Evolutionary conservation across 2,888 invertebrate species (phyloP).

Genomic region (Hedychridium roseum): DNA sequence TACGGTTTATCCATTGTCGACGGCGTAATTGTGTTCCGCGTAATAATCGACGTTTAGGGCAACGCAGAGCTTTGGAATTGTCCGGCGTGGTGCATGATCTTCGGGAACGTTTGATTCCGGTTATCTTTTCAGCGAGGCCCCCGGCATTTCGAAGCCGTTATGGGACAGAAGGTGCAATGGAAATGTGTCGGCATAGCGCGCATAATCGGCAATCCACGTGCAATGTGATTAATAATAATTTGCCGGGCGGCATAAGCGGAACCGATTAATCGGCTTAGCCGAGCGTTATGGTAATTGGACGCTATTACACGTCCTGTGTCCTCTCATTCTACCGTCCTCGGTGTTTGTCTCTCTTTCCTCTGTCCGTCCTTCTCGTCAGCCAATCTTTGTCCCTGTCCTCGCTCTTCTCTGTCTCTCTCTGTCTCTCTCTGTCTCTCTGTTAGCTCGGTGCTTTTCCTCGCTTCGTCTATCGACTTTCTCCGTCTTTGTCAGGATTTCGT

Average conservation of each 20-base stretch:
- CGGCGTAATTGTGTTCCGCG: too few species aligned
- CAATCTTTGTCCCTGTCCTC: constrained; percentile 13
- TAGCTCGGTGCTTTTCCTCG: constrained; percentile 9
- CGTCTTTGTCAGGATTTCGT: constrained; percentile 17
- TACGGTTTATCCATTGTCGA: neutral
- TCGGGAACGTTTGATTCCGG: too few species aligned
- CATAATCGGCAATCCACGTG: constrained; percentile 47
- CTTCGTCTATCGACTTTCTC: constrained; percentile 14
- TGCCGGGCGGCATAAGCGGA: constrained; percentile 55
- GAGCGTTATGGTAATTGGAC: constrained; percentile 54
- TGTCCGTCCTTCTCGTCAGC: constrained; percentile 1
- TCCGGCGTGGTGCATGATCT: too few species aligned
- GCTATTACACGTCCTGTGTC: constrained; percentile 42
- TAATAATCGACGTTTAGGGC: neutral
- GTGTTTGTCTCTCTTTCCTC: constrained; percentile 1
- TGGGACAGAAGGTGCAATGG: too few species aligned
- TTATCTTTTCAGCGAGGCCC: too few species aligned
- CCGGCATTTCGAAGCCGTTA: too few species aligned
- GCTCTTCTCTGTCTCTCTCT: too few species aligned
- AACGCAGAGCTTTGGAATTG: neutral
- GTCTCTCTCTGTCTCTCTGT: constrained; percentile 1
- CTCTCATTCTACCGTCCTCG: constrained; percentile 10
- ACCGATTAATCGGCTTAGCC: constrained; percentile 55
- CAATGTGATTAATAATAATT: constrained; percentile 59
- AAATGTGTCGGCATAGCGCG: too few species aligned